Percentiles rank a stretch among this genome's conserved stretches.
phyloP scores from a whole-genome alignment of 2,888 invertebrate genomes.

The Harpagoxenus sublaevis region DNA sequence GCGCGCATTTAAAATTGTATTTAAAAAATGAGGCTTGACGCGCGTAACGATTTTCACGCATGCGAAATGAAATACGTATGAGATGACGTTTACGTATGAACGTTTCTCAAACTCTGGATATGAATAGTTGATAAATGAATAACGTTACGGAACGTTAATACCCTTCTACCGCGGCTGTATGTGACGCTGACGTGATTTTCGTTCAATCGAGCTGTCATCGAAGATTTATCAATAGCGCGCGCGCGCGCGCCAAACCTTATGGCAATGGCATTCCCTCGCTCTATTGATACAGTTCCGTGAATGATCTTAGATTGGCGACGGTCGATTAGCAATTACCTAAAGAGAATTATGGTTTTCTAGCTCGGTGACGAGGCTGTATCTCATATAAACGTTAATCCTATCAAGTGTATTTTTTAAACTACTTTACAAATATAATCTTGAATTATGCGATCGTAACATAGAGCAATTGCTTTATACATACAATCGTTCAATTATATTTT shows the following conservation, averaged over 20 bases:
- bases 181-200: conserved; percentile 54
- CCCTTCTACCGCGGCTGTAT: conserved; percentile 23
- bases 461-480: background rate
- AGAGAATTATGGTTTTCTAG: conserved; percentile 77
- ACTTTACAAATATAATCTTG: background rate
- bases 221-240: conserved; percentile 72
- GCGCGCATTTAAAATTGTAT: background rate
- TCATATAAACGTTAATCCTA: background rate
- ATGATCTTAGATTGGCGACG: conserved; percentile 77
- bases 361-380: conserved; percentile 46
- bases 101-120: conserved; percentile 35
- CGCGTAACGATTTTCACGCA: conserved; percentile 31
- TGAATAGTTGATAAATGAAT: conserved; percentile 57
- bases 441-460: background rate
- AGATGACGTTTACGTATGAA: conserved; percentile 24
- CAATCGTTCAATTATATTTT: too few species aligned
- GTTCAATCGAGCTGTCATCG: conserved; percentile 57
- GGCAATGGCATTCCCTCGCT: conserved; percentile 60
- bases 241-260: conserved; percentile 53
- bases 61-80: conserved; percentile 1
- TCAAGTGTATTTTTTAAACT: background rate
- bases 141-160: conserved; percentile 36
- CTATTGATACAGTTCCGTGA: conserved; percentile 78
- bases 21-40: background rate
- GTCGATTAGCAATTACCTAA: conserved; percentile 82